phyloP scores from a whole-genome alignment of 2,888 invertebrate genomes.

The Mechanitis mazaeus region DNA sequence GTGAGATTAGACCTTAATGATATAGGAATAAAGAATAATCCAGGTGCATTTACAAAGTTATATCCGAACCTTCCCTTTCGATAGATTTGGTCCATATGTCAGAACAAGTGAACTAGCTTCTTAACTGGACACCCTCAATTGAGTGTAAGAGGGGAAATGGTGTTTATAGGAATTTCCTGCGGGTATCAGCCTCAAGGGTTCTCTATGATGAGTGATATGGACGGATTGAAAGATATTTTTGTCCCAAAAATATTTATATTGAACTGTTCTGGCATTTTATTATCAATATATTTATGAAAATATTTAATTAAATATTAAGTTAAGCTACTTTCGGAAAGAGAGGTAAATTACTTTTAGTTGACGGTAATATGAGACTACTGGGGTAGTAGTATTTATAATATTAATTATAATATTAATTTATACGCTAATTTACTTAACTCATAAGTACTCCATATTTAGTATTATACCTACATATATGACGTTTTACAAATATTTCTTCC shows the following conservation, averaged over 20 bases:
- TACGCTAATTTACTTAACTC: no score
- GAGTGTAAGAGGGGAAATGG: conserved; percentile 62
- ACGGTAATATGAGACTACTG: no score
- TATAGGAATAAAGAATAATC: neutral
- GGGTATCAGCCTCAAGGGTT: conserved; percentile 39
- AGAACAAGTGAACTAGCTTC: conserved; percentile 67
- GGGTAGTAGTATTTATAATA: no score
- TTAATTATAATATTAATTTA: no score
- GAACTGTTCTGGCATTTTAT: neutral
- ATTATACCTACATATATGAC: neutral
- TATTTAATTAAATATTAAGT: no score
- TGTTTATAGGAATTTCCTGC: conserved; percentile 70
- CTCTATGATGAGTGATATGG: conserved; percentile 14
- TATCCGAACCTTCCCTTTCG: conserved; percentile 45
- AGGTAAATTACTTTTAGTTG: no score
- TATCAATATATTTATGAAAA: no score
- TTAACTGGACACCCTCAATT: conserved; percentile 72
- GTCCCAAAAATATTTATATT: conserved; percentile 8
- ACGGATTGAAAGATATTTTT: conserved; percentile 8
- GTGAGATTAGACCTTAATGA: conserved; percentile 30
- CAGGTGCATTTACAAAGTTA: conserved; percentile 23
- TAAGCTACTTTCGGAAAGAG: no score
- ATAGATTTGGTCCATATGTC: conserved; percentile 68
- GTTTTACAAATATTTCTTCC: conserved; percentile 27
- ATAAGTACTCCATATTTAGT: neutral